Conservation (phyloP, 2,797 vertebrate species). For the Bufotes viridis region DNA sequence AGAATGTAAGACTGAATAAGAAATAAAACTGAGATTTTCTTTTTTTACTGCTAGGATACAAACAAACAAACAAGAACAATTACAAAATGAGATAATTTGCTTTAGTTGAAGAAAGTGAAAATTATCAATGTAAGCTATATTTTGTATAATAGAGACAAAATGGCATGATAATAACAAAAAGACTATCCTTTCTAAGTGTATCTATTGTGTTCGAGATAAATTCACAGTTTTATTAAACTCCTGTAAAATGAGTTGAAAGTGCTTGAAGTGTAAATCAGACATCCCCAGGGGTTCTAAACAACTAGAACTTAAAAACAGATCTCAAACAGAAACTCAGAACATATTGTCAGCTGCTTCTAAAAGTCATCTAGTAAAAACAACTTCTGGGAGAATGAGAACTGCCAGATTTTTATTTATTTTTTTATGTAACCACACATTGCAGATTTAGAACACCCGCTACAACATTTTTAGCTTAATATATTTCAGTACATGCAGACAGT, state of each 20-base stretch:
- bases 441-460: slow-evolving; percentile 31
- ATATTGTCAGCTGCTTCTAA: slow-evolving; percentile 54
- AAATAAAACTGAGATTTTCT: not conserved
- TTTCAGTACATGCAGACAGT: slow-evolving; percentile 22
- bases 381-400: slow-evolving; percentile 48
- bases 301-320: slow-evolving; percentile 55
- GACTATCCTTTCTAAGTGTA: slow-evolving; percentile 11
- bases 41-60: not conserved
- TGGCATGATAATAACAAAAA: slow-evolving; percentile 26
- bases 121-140: slow-evolving; percentile 8
- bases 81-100: slow-evolving; percentile 14
- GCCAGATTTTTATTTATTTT: slow-evolving; percentile 37
- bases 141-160: slow-evolving; percentile 27
- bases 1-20: not conserved
- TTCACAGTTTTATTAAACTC: slow-evolving; percentile 47
- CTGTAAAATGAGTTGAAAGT: slow-evolving; percentile 44
- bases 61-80: slow-evolving; percentile 7
- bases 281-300: slow-evolving; percentile 56
- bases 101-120: not conserved
- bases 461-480: slow-evolving; percentile 5
- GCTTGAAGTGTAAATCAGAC: slow-evolving; percentile 56
- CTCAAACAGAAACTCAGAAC: slow-evolving; percentile 42
- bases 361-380: slow-evolving; percentile 50
- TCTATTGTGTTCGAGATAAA: slow-evolving; percentile 49
- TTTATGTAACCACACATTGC: slow-evolving; percentile 30